Evolutionary conservation across 2,888 invertebrate genomes (phyloP).

Genomic region (Eremobia ochroleuca): DNA sequence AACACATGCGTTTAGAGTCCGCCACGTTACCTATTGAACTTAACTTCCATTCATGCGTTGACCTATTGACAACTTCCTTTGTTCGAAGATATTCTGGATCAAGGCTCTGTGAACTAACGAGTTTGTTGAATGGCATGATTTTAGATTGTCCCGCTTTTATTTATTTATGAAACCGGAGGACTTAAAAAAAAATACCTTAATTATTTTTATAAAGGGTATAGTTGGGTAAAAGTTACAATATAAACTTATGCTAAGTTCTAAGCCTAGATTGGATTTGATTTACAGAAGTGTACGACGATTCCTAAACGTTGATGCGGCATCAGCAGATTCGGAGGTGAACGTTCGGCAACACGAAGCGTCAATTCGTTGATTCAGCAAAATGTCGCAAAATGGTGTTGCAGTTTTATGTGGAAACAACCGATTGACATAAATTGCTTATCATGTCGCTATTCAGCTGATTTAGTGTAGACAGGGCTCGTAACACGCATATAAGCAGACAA

Average conservation of each 20-base stretch:
- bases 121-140: not conserved
- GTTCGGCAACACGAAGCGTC: no score
- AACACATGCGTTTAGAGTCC: not conserved
- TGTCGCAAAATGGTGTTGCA: no score
- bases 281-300: no score
- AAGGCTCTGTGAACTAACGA: no score
- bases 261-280: no score
- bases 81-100: not conserved
- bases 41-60: not conserved
- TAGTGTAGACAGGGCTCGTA: not conserved
- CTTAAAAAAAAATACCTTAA: no score
- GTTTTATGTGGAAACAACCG: not conserved
- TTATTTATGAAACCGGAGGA: not conserved
- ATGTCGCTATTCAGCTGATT: not conserved
- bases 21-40: not conserved
- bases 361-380: no score
- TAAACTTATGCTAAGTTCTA: no score
- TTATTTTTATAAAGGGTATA: no score
- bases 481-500: not conserved
- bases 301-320: no score
- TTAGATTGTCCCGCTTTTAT: not conserved
- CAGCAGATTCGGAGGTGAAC: no score
- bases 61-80: slow-evolving; percentile 8
- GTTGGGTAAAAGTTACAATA: no score
- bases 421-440: not conserved